Percentiles rank a stretch among this genome's conserved stretches.
Evolutionary conservation across 2,113 vertebrate species (phyloP).

Genomic region (Irena cyanogastra): DNA sequence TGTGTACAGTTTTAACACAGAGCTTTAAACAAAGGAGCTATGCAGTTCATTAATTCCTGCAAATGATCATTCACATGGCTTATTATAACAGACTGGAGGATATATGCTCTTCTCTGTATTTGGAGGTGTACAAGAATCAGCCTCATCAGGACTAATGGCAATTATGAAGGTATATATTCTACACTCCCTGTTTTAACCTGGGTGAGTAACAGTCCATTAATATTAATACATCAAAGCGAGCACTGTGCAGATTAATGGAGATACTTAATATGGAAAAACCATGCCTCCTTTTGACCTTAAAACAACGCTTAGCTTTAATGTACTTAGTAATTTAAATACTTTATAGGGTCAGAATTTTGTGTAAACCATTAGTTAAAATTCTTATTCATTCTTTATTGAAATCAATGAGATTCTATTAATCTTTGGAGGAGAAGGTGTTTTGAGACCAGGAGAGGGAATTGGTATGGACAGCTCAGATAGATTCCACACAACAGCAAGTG

Average conservation of each 20-base stretch:
- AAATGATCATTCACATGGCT: neutral
- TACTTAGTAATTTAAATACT: neutral
- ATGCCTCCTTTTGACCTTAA: neutral
- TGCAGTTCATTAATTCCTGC: slow-evolving; percentile 7
- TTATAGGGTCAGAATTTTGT: neutral
- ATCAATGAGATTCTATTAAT: neutral
- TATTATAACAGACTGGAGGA: neutral
- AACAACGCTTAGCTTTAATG: neutral
- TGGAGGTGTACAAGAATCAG: neutral
- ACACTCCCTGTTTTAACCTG: neutral
- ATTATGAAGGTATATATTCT: neutral
- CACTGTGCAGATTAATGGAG: neutral
- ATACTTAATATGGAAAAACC: neutral
- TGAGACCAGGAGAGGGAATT: neutral
- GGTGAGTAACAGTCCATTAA: neutral
- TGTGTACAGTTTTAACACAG: neutral
- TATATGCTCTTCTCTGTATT: neutral
- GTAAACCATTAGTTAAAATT: neutral
- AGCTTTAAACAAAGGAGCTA: neutral
- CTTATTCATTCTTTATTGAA: neutral
- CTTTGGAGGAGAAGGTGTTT: neutral
- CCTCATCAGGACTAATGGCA: neutral
- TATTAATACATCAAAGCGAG: neutral
- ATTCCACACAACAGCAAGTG: neutral
- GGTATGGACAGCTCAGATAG: neutral